Percentiles rank a stretch among this genome's conserved stretches.
These are phyloP conservation scores for Melanophora roralis DNA, from an alignment of 2,888 invertebrate genomes.

Conservation along the genomic window DNA sequence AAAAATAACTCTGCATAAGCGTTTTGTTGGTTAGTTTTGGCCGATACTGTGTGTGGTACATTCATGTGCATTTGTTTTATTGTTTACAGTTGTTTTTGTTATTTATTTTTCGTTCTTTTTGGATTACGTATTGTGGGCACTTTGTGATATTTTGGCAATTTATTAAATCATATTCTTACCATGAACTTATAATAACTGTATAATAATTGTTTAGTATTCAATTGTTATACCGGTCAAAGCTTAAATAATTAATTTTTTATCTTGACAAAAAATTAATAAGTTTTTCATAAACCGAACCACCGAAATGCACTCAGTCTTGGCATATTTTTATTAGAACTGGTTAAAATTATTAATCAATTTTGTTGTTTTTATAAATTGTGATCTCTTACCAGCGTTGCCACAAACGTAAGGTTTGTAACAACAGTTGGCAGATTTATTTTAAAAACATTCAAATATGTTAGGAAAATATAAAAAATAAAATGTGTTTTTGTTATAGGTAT, in stretches of 20 bases:
- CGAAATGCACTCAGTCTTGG: neutral
- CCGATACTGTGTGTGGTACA: neutral
- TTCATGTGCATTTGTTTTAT: neutral
- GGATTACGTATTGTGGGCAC: too few relatives aligned
- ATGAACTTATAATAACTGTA: neutral
- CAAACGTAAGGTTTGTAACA: too few relatives aligned
- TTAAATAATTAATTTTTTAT: neutral
- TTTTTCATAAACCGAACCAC: slow-evolving; percentile 11
- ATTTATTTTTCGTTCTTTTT: neutral
- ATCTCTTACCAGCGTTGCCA: too few relatives aligned
- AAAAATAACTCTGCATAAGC: too few relatives aligned
- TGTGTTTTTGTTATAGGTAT: too few relatives aligned
- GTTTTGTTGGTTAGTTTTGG: neutral
- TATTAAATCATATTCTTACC: slow-evolving; percentile 22
- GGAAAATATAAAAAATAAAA: too few relatives aligned
- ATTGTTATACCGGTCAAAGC: neutral
- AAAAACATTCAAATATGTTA: too few relatives aligned
- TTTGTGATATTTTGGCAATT: too few relatives aligned
- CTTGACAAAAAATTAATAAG: neutral
- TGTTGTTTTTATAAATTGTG: neutral
- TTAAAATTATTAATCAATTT: slow-evolving; percentile 4
- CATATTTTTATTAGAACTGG: slow-evolving; percentile 40
- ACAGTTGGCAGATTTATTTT: too few relatives aligned
- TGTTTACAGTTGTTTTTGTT: neutral
- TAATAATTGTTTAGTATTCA: neutral